Evolutionary conservation across 1,140 invertebrate species (phyloP).

Genomic region (Leptinotarsa texana): DNA sequence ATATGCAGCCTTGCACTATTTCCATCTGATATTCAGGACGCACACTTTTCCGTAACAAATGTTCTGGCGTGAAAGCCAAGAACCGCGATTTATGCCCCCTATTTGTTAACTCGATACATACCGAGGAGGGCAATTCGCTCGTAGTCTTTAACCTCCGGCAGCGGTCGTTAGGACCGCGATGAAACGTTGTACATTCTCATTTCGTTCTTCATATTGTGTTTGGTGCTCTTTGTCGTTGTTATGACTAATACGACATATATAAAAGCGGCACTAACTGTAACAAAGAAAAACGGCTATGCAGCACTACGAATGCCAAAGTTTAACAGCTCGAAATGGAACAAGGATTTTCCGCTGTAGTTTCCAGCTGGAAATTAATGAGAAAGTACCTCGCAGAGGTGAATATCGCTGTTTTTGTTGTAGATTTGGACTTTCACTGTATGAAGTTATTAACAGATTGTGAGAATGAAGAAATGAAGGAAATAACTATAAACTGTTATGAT

Average conservation of each 20-base stretch:
- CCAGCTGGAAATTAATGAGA: background rate
- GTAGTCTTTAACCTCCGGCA: background rate
- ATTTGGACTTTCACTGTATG: too few relatives aligned
- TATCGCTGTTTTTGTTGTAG: too few relatives aligned
- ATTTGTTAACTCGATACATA: slow-evolving; percentile 1
- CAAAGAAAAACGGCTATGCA: slow-evolving; percentile 2
- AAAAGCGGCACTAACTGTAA: background rate
- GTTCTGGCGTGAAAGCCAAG: background rate
- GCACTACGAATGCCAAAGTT: background rate
- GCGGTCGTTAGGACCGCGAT: background rate
- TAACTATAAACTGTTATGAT: too few relatives aligned
- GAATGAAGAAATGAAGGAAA: too few relatives aligned
- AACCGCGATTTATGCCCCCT: background rate
- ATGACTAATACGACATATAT: slow-evolving; percentile 6
- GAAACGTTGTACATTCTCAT: background rate
- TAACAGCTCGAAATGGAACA: background rate
- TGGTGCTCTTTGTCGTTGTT: slow-evolving; percentile 2
- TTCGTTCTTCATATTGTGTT: slow-evolving; percentile 6
- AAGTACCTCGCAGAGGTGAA: too few relatives aligned
- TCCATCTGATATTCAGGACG: background rate
- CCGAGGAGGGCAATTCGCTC: background rate
- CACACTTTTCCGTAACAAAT: background rate
- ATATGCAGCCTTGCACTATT: too few relatives aligned
- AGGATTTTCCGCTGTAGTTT: background rate
- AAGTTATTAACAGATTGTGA: too few relatives aligned